These are phyloP conservation scores for Chalcosyrphus nemorum DNA, from an alignment of 2,888 invertebrate species.

Conservation along the genomic window DNA sequence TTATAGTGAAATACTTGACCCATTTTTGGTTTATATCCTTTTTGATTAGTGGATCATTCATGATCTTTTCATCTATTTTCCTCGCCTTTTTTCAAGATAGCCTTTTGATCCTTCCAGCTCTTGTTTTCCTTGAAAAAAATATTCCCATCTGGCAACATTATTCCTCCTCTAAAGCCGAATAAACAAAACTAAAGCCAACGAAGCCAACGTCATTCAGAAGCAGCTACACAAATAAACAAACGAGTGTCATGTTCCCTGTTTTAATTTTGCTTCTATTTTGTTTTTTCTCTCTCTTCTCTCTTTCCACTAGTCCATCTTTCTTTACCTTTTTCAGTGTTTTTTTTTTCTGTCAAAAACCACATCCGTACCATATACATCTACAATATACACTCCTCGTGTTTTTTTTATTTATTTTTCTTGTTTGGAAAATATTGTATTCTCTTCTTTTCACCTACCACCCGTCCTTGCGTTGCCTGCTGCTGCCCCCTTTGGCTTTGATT, in stretches of 20 bases:
- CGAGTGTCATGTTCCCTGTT: slow-evolving; percentile 66
- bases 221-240: slow-evolving; percentile 65
- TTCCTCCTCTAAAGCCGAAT: not conserved
- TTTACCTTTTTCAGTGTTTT: slow-evolving; percentile 11
- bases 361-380: slow-evolving; percentile 27
- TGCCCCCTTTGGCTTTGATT: slow-evolving; percentile 10
- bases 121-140: not conserved
- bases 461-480: not conserved
- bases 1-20: too few species aligned
- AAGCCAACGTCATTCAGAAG: slow-evolving; percentile 55
- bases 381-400: not conserved
- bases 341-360: slow-evolving; percentile 53
- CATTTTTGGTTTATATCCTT: too few species aligned
- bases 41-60: too few species aligned
- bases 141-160: slow-evolving; percentile 27
- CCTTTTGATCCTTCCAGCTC: too few species aligned
- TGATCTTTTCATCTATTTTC: too few species aligned
- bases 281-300: not conserved
- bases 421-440: slow-evolving; percentile 13
- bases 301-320: slow-evolving; percentile 22
- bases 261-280: slow-evolving; percentile 25
- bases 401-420: slow-evolving; percentile 44
- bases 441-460: not conserved
- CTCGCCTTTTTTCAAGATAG: too few species aligned
- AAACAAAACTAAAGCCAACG: slow-evolving; percentile 24